These are phyloP conservation scores for Rhadina sibilatrix DNA, from an alignment of 2,113 vertebrate species.

Conservation along the genomic window DNA sequence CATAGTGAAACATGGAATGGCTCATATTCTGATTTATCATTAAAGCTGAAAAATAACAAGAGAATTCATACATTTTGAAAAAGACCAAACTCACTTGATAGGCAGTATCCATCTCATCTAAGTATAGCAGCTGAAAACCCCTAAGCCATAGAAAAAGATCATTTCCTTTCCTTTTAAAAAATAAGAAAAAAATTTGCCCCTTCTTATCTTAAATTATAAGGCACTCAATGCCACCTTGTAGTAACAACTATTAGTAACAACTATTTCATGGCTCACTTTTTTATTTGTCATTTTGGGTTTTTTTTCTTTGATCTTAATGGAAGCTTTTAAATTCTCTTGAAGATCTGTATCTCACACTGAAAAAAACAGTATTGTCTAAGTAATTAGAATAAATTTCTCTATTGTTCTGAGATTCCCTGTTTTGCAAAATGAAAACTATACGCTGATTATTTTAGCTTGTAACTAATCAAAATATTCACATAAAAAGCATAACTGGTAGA, in stretches of 20 bases:
- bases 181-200: neutral
- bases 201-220: neutral
- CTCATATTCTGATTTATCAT: neutral
- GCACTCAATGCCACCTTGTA: neutral
- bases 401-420: neutral
- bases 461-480: neutral
- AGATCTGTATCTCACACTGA: neutral
- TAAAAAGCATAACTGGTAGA: neutral
- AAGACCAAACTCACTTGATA: neutral
- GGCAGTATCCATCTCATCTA: neutral
- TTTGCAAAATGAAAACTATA: neutral
- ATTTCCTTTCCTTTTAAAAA: neutral
- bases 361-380: neutral
- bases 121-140: neutral
- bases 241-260: neutral
- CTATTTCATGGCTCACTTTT: neutral
- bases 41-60: neutral
- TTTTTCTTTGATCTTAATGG: neutral
- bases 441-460: neutral
- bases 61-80: neutral
- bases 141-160: neutral
- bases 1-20: neutral
- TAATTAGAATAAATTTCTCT: neutral
- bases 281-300: rapidly evolving
- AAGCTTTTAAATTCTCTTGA: neutral